These are phyloP conservation scores for Spermophilus dauricus DNA, from an alignment of 2,113 vertebrate genomes.

Conservation along the genomic window DNA sequence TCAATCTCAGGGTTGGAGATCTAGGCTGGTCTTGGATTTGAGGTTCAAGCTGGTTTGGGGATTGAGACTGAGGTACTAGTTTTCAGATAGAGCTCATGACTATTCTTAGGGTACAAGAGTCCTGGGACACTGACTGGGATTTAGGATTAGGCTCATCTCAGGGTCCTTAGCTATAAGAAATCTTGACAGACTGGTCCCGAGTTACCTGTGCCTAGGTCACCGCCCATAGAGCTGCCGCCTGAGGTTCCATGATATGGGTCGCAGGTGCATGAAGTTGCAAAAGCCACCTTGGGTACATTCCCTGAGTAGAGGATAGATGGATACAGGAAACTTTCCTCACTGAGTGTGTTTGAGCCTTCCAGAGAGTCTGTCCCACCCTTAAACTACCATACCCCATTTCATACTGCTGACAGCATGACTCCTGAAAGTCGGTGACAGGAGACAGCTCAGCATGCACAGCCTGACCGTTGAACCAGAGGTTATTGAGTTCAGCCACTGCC, in stretches of 20 bases:
- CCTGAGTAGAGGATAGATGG: slow-evolving; percentile 8
- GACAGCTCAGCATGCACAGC: slow-evolving; percentile 75
- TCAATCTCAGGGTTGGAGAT: neutral
- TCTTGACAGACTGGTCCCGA: neutral
- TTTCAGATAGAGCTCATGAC: neutral
- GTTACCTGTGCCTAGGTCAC: slow-evolving; percentile 68
- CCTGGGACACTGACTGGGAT: neutral
- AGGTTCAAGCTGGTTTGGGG: neutral
- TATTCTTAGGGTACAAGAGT: neutral
- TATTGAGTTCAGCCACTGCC: slow-evolving; percentile 75
- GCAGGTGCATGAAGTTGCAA: slow-evolving; percentile 83
- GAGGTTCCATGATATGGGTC: slow-evolving; percentile 74
- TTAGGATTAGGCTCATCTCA: neutral
- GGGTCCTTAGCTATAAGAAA: neutral
- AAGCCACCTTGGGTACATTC: slow-evolving; percentile 78
- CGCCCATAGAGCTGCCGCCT: slow-evolving; percentile 62
- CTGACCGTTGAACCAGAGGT: slow-evolving; percentile 78
- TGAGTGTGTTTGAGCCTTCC: neutral
- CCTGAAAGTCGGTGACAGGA: slow-evolving; percentile 78
- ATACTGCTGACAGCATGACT: slow-evolving; percentile 79
- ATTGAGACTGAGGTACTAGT: neutral
- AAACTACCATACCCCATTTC: slow-evolving; percentile 75
- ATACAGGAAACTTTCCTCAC: neutral
- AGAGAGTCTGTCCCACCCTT: neutral
- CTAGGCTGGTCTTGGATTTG: neutral